Evolutionary conservation across 2,797 vertebrate genomes (phyloP).

Genomic region (Ctenochaetus hawaiiensis): DNA sequence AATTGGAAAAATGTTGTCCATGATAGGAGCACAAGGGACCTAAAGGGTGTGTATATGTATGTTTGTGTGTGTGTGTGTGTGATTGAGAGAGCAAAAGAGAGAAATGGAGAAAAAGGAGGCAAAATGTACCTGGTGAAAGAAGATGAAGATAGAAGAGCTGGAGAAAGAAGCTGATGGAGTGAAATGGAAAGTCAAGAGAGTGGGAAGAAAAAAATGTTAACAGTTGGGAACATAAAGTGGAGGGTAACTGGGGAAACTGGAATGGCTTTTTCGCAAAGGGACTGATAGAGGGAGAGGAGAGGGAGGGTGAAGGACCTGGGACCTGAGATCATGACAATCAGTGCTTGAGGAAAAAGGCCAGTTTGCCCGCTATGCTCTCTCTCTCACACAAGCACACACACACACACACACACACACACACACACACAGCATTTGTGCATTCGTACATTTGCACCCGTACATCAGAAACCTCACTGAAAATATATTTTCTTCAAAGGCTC

Average conservation of each 20-base stretch:
- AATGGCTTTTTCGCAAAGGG: constrained; percentile 23
- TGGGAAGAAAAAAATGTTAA: constrained; percentile 10
- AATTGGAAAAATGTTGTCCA: constrained; percentile 50
- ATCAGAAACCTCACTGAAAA: too few relatives aligned
- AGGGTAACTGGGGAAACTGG: background rate
- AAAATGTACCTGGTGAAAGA: background rate
- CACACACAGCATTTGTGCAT: background rate
- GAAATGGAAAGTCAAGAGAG: constrained; percentile 13
- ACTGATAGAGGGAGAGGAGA: constrained; percentile 11
- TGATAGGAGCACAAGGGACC: constrained; percentile 26
- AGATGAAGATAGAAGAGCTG: constrained; percentile 2
- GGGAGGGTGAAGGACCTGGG: background rate
- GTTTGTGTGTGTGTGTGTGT: background rate
- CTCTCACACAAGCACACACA: background rate
- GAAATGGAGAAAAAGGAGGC: background rate
- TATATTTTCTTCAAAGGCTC: too few relatives aligned
- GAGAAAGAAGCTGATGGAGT: background rate
- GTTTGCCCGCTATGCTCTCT: background rate
- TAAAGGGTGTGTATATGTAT: background rate
- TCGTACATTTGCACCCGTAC: too few relatives aligned
- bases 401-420: background rate
- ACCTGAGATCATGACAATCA: constrained; percentile 16
- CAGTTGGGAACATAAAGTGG: constrained; percentile 15
- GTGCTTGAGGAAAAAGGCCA: constrained; percentile 1
- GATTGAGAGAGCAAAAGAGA: too few relatives aligned